A percentile compares a stretch with the other conserved stretches of the same genome.
Conservation (phyloP, 2,113 vertebrate species). For the Lasiurus cinereus region DNA sequence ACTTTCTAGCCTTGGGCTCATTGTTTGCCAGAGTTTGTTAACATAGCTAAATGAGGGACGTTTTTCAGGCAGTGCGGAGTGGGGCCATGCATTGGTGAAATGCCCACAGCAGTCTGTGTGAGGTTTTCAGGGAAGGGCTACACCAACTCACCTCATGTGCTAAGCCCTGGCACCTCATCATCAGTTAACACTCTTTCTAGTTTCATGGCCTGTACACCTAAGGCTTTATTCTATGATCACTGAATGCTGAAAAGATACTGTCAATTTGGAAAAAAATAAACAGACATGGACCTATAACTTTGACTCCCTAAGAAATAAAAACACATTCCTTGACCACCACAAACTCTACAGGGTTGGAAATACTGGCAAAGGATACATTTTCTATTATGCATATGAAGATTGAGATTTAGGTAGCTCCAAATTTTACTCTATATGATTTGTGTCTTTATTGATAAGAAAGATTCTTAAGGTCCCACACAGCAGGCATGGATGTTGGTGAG, state of each 20-base stretch:
- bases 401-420: neutral
- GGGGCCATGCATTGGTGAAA: neutral
- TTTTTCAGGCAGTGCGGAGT: neutral
- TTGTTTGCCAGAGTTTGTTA: neutral
- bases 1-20: neutral
- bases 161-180: neutral
- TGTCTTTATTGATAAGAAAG: neutral
- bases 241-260: neutral
- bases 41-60: neutral
- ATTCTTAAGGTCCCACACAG: neutral
- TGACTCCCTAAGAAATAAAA: neutral
- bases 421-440: neutral
- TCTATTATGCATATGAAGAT: neutral
- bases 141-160: neutral
- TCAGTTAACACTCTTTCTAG: neutral
- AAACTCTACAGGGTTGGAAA: neutral
- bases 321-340: neutral
- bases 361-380: neutral
- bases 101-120: accelerated
- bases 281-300: neutral
- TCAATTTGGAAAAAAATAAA: constrained; percentile 2
- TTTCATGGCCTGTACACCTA: neutral
- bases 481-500: neutral
- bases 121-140: neutral
- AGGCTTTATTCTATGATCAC: neutral